Conservation (phyloP, 2,888 invertebrate genomes). For the Ferrisia virgata region DNA sequence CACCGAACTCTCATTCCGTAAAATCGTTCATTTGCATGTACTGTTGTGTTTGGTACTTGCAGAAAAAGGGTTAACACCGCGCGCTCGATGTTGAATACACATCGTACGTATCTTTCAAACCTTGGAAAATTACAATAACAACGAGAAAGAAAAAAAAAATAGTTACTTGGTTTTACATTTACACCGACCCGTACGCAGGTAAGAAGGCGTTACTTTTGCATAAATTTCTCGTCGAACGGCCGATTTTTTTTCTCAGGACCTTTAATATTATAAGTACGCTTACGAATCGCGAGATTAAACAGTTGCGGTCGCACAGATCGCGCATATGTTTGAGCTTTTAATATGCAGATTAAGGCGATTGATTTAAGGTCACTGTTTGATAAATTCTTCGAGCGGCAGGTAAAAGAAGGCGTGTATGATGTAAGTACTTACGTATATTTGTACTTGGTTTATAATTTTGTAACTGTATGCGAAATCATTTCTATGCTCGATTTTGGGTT, state of each 20-base stretch:
- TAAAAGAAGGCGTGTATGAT: conserved; percentile 29
- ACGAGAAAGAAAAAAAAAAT: conserved; percentile 26
- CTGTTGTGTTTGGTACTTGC: not conserved
- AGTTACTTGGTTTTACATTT: not conserved
- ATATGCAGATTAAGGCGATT: conserved; percentile 33
- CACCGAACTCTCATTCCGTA: not conserved
- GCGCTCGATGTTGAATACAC: not conserved
- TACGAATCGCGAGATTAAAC: not conserved
- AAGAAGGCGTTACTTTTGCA: conserved; percentile 40
- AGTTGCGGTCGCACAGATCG: not conserved
- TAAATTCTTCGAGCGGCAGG: conserved; percentile 1
- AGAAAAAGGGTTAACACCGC: not conserved
- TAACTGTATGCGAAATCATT: conserved; percentile 28
- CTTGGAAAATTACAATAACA: conserved; percentile 34
- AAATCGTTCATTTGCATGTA: not conserved
- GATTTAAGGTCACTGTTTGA: conserved; percentile 30
- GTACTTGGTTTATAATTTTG: conserved; percentile 21
- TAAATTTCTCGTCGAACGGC: not conserved
- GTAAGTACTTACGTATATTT: no score
- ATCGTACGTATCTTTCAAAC: not conserved
- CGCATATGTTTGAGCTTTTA: not conserved
- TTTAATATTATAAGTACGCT: not conserved
- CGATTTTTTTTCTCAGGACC: conserved; percentile 31
- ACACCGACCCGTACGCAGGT: not conserved
- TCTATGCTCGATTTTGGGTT: not conserved